Evolutionary conservation across 2,113 vertebrate species (phyloP).

Genomic region (Nesoenas mayeri): DNA sequence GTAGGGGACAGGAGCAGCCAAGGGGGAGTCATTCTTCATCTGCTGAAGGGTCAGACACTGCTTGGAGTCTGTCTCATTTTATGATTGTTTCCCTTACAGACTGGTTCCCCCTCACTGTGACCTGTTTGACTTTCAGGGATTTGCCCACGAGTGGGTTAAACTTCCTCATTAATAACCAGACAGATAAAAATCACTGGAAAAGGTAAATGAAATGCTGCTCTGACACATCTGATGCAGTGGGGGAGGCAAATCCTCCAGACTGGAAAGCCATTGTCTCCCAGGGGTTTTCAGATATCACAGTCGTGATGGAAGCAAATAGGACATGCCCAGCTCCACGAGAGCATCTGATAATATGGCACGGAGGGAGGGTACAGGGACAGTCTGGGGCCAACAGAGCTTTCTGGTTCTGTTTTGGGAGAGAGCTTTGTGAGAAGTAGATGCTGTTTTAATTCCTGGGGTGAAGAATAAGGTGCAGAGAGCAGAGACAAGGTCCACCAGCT

Average conservation of each 20-base stretch:
- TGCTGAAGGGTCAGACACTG: neutral
- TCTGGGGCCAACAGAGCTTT: neutral
- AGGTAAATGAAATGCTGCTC: conserved; percentile 43
- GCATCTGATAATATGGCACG: neutral
- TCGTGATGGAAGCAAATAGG: neutral
- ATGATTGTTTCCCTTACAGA: neutral
- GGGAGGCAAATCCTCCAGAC: conserved; percentile 13
- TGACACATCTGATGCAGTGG: conserved; percentile 56
- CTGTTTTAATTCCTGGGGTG: neutral
- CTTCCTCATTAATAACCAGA: conserved; percentile 37
- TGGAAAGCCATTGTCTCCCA: conserved; percentile 26
- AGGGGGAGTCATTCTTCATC: neutral
- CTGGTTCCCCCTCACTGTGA: neutral
- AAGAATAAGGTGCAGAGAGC: neutral
- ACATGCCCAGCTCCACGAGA: neutral
- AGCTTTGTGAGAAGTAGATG: neutral
- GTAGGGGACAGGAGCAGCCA: neutral
- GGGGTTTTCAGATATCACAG: conserved; percentile 30
- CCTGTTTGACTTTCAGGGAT: neutral
- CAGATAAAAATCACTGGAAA: conserved; percentile 48
- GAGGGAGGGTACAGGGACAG: conserved; percentile 4
- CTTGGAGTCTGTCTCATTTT: neutral
- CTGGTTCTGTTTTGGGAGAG: conserved; percentile 18
- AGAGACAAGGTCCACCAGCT: neutral
- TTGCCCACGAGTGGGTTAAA: conserved; percentile 41